These are phyloP conservation scores for Tillus elongatus DNA, from an alignment of 2,888 invertebrate genomes.

Conservation along the genomic window DNA sequence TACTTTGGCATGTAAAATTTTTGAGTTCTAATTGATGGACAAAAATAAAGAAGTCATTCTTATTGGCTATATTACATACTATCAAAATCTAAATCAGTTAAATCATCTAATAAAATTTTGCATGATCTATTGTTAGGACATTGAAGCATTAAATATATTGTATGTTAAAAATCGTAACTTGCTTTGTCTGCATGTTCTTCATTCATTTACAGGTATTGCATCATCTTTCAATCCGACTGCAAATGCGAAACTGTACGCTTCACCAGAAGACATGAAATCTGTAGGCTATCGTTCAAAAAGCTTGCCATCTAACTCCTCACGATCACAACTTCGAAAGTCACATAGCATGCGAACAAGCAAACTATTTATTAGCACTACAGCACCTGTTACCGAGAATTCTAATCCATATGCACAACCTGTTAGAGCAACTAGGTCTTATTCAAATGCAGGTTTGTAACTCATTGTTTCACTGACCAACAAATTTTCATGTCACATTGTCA, in stretches of 20 bases:
- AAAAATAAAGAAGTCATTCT: too few relatives aligned
- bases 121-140: too few relatives aligned
- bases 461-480: too few relatives aligned
- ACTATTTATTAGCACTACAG: conserved; percentile 41
- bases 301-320: conserved; percentile 46
- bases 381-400: conserved; percentile 24
- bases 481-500: too few relatives aligned
- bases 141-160: too few relatives aligned
- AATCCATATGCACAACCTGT: conserved; percentile 54
- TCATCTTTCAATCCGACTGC: conserved; percentile 86
- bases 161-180: too few relatives aligned
- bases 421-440: conserved; percentile 40
- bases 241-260: conserved; percentile 78
- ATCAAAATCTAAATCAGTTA: too few relatives aligned
- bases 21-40: too few relatives aligned
- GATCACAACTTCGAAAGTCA: conserved; percentile 52
- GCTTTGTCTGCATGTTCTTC: too few relatives aligned
- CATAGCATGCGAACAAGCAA: conserved; percentile 51
- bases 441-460: conserved; percentile 30
- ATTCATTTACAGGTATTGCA: conserved; percentile 48
- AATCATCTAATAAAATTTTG: too few relatives aligned
- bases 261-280: conserved; percentile 73
- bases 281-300: conserved; percentile 56
- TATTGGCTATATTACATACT: too few relatives aligned
- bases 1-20: too few relatives aligned